Evolutionary conservation across 1,140 invertebrate genomes (phyloP), one percentile per base, ranked within the genome.

Genomic region (Halesus radiatus): DNA sequence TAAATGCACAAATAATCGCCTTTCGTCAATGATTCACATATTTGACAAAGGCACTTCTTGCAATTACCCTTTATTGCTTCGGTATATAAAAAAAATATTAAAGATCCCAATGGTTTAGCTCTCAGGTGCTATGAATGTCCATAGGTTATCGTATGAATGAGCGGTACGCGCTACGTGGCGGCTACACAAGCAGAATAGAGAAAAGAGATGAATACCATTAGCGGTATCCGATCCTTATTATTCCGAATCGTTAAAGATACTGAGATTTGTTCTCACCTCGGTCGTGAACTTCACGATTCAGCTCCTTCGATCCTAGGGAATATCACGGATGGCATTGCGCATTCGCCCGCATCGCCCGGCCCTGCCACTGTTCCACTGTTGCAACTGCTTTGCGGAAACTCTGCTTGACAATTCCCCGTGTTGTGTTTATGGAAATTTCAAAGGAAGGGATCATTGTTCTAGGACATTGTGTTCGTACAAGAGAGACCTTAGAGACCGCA

Each of bases 341-440:
- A 75, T 62, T 58, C 10, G 37, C 37, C 37, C 8, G 37, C 26
- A 29, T 58, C 37, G 37, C 37, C 37, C 8, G 8, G 37, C 37
- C 37, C 8, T 5, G 37, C 37, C 37, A 45, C 37, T 45, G 37
- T 45, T 45, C 1, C 37, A 45, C 37, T 13, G 37, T 45, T 45
- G 37, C 58, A n/a, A 45, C 53, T 54, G 62, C 54, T 64, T 53
- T 37, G 70, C 77, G 52, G 56, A 64, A 79, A 60, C 60, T 26
- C 50, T 70, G 62, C 52, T 66, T 66, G 73, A 53, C 66, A 56
- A 80, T 76, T 68, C 72, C 62, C 62, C 74, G 70, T 50, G 72
- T 75, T 70, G 79, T 80, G 79, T 70, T 80, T 80, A 80, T 80
- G 79, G 79, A 80, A 76, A 80, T 80, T 80, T 58, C 70, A 75